Percentiles rank a stretch among this genome's conserved stretches.
Conservation (phyloP, 1,140 invertebrate species). For the Lasaia peninsularis region DNA sequence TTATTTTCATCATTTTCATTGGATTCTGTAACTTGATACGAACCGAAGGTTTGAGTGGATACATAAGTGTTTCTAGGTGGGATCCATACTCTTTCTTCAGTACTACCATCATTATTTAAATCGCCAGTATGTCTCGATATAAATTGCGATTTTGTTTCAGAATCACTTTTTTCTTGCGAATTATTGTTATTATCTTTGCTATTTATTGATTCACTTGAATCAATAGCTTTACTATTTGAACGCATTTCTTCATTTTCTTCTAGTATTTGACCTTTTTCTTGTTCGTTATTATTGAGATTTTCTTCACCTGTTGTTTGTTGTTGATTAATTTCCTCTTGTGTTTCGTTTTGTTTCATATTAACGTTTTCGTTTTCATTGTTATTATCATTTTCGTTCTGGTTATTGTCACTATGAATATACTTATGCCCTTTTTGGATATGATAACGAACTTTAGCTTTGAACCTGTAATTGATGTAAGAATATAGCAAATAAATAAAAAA, state of each 20-base stretch:
- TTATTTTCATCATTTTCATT: neutral
- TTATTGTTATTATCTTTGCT: constrained; percentile 12
- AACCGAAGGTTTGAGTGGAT: neutral
- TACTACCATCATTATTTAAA: neutral
- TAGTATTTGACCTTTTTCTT: neutral
- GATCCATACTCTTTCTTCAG: neutral
- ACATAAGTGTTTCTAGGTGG: neutral
- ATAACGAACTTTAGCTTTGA: constrained; percentile 28
- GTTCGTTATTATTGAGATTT: neutral
- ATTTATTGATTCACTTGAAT: neutral
- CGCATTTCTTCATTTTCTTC: neutral
- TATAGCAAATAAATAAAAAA: neutral
- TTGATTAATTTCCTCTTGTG: no score
- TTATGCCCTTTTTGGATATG: neutral
- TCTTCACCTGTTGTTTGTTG: neutral
- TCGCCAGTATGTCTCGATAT: neutral
- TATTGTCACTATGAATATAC: neutral
- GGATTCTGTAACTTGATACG: neutral
- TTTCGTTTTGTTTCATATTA: no score
- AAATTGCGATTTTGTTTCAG: neutral
- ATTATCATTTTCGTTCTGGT: neutral
- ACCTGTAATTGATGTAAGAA: constrained; percentile 23
- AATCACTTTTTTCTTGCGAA: neutral
- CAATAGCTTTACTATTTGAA: neutral
- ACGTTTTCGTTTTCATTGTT: neutral